These are phyloP conservation scores for Drosophila mojavensis DNA, from an alignment of 1,140 invertebrate genomes.

Conservation along the genomic window DNA sequence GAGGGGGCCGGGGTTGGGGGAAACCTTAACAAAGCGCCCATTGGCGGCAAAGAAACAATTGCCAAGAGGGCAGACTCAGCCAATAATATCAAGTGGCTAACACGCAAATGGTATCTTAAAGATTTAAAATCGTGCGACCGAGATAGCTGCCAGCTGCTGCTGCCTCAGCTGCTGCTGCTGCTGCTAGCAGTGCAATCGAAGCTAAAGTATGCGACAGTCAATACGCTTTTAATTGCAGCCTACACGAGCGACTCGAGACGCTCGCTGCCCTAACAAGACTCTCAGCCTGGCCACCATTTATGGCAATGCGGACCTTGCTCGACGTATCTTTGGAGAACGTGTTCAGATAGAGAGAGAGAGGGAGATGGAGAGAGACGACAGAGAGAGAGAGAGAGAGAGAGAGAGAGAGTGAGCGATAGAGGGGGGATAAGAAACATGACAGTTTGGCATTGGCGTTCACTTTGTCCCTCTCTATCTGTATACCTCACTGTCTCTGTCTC, in stretches of 20 bases:
- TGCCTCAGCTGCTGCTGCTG: too few relatives aligned
- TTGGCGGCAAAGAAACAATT: constrained; percentile 55
- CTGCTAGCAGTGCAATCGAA: constrained; percentile 48
- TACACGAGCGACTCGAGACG: constrained; percentile 39
- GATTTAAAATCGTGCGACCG: constrained; percentile 55
- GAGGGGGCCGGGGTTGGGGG: too few relatives aligned
- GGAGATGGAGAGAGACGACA: constrained; percentile 8
- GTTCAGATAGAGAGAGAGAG: constrained; percentile 2
- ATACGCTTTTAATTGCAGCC: constrained; percentile 80
- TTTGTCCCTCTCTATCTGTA: neutral
- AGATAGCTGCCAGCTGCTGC: constrained; percentile 34
- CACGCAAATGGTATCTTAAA: constrained; percentile 23
- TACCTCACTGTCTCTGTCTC: neutral
- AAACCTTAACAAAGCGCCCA: constrained; percentile 46
- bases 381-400: neutral
- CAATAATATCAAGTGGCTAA: constrained; percentile 71
- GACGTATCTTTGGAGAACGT: constrained; percentile 28
- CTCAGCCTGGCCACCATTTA: constrained; percentile 67
- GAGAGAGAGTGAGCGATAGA: neutral
- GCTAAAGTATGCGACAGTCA: constrained; percentile 51
- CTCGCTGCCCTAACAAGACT: constrained; percentile 71
- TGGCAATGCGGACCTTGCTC: constrained; percentile 69
- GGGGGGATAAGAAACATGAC: neutral
- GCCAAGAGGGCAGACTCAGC: constrained; percentile 42
- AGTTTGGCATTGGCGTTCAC: constrained; percentile 61